A percentile compares a stretch with the other conserved stretches of the same genome.
Evolutionary conservation across 2,113 vertebrate genomes (phyloP).

Genomic region (Caretta caretta): DNA sequence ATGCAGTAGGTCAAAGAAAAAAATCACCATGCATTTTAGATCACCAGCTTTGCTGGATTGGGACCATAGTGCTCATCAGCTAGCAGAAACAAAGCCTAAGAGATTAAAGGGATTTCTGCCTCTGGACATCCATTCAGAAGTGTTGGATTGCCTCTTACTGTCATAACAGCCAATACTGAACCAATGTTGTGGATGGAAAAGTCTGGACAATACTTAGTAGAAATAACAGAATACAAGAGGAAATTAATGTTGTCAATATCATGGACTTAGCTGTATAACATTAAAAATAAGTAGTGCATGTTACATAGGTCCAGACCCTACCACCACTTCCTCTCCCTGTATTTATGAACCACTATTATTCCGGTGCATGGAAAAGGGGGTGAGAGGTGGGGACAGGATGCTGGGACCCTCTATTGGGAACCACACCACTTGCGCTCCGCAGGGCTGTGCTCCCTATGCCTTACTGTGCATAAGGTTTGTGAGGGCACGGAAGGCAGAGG

Average conservation of each 20-base stretch:
- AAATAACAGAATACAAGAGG: not conserved
- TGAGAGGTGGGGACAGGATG: not conserved
- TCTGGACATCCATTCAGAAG: too few species aligned
- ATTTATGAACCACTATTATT: not conserved
- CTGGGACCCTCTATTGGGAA: rapidly evolving
- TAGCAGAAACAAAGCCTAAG: too few species aligned
- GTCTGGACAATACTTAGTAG: too few species aligned
- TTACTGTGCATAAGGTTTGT: not conserved
- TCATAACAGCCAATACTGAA: too few species aligned
- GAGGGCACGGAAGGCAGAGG: not conserved
- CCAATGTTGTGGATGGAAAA: too few species aligned
- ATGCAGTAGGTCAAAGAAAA: not conserved
- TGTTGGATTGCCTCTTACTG: too few species aligned
- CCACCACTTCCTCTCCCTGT: not conserved
- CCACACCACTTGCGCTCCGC: not conserved
- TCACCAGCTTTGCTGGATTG: not conserved
- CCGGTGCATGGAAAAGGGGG: not conserved
- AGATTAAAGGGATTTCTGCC: too few species aligned
- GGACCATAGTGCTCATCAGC: too few species aligned
- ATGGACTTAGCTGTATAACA: not conserved
- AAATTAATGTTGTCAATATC: not conserved
- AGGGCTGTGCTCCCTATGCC: not conserved
- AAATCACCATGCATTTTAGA: not conserved
- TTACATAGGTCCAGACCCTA: not conserved
- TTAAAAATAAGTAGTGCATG: not conserved